Conservation (phyloP, 2,113 vertebrate genomes). For the Calidris pygmaea region DNA sequence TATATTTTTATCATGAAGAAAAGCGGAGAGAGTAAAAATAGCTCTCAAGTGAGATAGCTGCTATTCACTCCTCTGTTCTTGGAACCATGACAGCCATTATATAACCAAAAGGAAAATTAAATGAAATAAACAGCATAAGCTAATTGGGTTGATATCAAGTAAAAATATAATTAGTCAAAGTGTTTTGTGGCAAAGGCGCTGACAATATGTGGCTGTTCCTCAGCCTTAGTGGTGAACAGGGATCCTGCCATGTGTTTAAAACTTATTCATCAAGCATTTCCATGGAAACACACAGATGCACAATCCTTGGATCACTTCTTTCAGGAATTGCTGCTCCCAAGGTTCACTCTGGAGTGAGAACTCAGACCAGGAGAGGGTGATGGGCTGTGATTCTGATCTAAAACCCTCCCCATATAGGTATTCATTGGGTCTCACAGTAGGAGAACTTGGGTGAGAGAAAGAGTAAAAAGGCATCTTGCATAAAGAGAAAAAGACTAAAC, state of each 20-base stretch:
- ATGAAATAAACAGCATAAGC: conserved; percentile 26
- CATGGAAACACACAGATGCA: conserved; percentile 49
- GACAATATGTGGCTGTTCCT: conserved; percentile 2
- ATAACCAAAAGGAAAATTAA: conserved; percentile 43
- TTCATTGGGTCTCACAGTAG: background rate
- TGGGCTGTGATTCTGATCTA: background rate
- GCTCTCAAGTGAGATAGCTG: conserved; percentile 41
- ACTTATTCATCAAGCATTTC: conserved; percentile 45
- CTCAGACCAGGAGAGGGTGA: background rate
- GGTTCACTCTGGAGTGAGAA: background rate
- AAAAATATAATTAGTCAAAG: conserved; percentile 45
- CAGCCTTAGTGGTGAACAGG: background rate
- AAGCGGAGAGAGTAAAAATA: conserved; percentile 36
- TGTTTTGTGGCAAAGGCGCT: background rate
- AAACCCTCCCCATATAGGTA: background rate
- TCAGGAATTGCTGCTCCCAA: background rate
- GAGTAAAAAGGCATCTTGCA: background rate
- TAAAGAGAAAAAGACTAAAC: background rate
- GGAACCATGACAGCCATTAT: conserved; percentile 54
- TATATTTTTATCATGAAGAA: conserved; percentile 27
- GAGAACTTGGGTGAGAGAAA: background rate
- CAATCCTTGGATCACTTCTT: conserved; percentile 20
- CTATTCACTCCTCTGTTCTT: conserved; percentile 31
- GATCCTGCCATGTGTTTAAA: conserved; percentile 37
- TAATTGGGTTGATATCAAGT: conserved; percentile 35